phyloP scores from a whole-genome alignment of 92 coral and sea anemone species.

The Zoanthus sociatus region DNA sequence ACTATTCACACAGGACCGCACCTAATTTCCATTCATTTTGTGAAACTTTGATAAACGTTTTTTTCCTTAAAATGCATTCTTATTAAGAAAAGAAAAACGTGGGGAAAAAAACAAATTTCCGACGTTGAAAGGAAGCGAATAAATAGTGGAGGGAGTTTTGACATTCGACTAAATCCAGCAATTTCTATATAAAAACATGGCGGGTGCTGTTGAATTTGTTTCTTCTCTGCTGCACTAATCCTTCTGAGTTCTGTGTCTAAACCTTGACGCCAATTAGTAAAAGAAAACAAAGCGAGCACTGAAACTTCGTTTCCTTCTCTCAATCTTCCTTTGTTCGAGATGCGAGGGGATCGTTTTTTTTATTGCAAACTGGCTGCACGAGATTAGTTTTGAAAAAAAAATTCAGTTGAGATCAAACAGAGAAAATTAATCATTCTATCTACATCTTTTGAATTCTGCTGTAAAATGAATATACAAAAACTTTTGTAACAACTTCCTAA shows the following conservation, averaged over 20 bases:
- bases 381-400: neutral
- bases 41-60: no score
- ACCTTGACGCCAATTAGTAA: slow-evolving; percentile 20
- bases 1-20: no score
- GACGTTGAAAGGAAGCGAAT: neutral
- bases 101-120: no score
- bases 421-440: neutral
- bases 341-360: neutral
- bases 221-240: neutral
- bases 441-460: neutral
- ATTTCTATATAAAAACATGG: neutral
- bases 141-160: neutral
- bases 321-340: neutral
- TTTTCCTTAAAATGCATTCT: no score
- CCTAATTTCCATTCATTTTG: no score
- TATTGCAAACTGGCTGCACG: neutral
- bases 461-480: neutral
- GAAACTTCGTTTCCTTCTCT: neutral
- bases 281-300: neutral
- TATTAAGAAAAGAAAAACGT: no score
- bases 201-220: neutral
- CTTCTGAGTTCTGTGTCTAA: slow-evolving; percentile 16
- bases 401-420: neutral
- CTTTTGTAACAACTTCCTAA: neutral
- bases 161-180: neutral